Base-by-base conservation (phyloP, 2,797 vertebrate species). In the Salarias fasciatus region DNA sequence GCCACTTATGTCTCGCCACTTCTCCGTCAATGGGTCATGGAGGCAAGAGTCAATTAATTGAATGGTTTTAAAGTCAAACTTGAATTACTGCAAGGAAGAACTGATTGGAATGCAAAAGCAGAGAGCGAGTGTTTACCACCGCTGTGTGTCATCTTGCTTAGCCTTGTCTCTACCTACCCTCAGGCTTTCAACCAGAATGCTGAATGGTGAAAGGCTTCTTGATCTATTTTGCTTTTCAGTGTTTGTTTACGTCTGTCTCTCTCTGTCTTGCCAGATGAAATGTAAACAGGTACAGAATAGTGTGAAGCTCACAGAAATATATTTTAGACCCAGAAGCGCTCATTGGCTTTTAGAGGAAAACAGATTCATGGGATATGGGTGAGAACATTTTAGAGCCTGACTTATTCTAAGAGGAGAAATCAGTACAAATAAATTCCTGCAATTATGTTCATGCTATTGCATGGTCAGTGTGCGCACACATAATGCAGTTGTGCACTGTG, bases 101-200 rank as follows among this genome's bases (percentile, higher is more conserved):
- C 50, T 14, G 33, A 48, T 47, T 42, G 64, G 36, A 69, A 57
- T 9, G 1, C 15, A 14, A 31, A 42, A 41, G 24, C 41, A 29
- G 24, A 67, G 33, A 63, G 44, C 18, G 18, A 24, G 3, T 24
- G 18, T 24, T 24, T 24, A 24, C 18, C 18, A 14, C n/a, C 7
- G 4, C 61, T 5, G 15, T 1, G 1, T 57, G 37, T 31, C 47
- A 1, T 47, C 8, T 44, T 54, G n/a, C 41, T 63, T 36, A 51
- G 62, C 58, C 42, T 56, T 5, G 42, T 63, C 33, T 75, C 43
- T 2, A 1, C 50, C 37, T 46, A 42, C 13, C 64, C 43, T 50
- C 40, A n/a, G 47, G 57, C 53, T 43, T 63, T 46, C 10, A 31
- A 54, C 35, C 38, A 37, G 12, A 45, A 55, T 12, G 6, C 15